Percentiles rank a stretch among this genome's conserved stretches.
Evolutionary conservation across 2,888 invertebrate species (phyloP).

Genomic region (Nomada ferruginata): DNA sequence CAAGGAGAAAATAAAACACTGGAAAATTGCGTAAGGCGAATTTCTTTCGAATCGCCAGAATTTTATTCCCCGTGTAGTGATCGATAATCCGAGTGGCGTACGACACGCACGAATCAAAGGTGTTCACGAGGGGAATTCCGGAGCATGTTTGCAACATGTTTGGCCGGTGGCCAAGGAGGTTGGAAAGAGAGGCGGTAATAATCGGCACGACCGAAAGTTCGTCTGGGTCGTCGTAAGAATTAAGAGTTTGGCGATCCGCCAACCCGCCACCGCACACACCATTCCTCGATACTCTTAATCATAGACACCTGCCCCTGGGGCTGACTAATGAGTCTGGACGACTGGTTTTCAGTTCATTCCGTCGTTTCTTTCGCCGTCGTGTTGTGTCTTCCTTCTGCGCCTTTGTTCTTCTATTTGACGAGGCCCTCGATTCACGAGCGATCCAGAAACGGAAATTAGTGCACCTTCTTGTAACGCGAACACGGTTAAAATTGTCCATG

Average conservation of each 20-base stretch:
- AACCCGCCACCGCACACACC: conserved; percentile 58
- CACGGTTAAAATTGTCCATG: conserved; percentile 3
- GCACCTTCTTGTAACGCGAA: conserved; percentile 11
- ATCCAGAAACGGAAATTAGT: conserved; percentile 6
- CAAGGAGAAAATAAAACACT: too few species aligned
- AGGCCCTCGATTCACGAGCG: not conserved
- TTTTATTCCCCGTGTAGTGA: not conserved
- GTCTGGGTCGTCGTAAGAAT: conserved; percentile 73
- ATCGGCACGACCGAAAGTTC: conserved; percentile 74
- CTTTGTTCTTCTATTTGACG: not conserved
- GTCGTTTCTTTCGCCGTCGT: conserved; percentile 37
- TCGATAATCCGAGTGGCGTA: conserved; percentile 47
- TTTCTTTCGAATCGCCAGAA: not conserved
- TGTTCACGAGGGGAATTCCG: conserved; percentile 70
- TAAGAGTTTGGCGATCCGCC: conserved; percentile 70
- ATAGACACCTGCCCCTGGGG: conserved; percentile 71
- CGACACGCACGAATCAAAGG: conserved; percentile 67
- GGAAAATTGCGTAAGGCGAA: not conserved
- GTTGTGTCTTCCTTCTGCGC: conserved; percentile 2
- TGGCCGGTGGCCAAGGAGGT: conserved; percentile 79
- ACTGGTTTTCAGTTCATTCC: conserved; percentile 51
- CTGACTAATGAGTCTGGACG: conserved; percentile 72
- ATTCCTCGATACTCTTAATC: conserved; percentile 69
- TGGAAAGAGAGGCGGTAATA: conserved; percentile 73
- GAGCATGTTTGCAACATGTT: conserved; percentile 71